These are phyloP conservation scores for Drosophila kikkawai DNA, from an alignment of 1,140 invertebrate species.

Conservation along the genomic window DNA sequence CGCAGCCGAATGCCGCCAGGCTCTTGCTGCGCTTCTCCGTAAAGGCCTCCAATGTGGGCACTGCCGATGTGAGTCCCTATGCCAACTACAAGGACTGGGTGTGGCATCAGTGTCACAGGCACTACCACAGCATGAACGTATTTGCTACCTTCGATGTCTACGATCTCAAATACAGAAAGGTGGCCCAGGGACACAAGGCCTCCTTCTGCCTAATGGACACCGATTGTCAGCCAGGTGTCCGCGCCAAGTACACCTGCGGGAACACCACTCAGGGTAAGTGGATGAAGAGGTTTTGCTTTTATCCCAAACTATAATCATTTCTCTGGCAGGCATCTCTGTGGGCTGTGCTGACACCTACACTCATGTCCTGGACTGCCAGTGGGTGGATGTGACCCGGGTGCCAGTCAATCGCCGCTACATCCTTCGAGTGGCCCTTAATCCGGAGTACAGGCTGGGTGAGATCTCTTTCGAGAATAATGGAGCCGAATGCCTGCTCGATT, in stretches of 20 bases:
- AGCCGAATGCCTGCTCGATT: constrained; percentile 91
- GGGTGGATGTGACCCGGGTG: constrained; percentile 97
- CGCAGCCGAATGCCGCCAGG: constrained; percentile 58
- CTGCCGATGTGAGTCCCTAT: constrained; percentile 94
- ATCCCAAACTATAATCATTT: not conserved
- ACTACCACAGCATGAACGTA: constrained; percentile 99
- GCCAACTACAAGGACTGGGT: constrained; percentile 96
- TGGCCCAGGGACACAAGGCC: constrained; percentile 98
- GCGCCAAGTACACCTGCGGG: constrained; percentile 92
- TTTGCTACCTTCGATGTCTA: constrained; percentile 98
- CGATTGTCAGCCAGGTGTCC: constrained; percentile 91
- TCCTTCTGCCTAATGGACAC: constrained; percentile 99
- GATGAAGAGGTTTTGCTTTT: constrained; percentile 65
- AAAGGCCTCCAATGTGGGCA: constrained; percentile 94
- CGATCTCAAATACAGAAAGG: constrained; percentile 89
- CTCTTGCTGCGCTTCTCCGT: constrained; percentile 86
- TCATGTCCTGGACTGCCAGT: constrained; percentile 97
- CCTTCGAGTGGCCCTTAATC: constrained; percentile 94
- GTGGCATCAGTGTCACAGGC: constrained; percentile 98
- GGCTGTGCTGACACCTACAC: constrained; percentile 97
- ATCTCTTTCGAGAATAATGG: constrained; percentile 96
- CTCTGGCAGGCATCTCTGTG: constrained; percentile 92
- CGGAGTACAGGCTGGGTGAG: constrained; percentile 91
- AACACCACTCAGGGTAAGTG: constrained; percentile 92
- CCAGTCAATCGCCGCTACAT: constrained; percentile 91